Evolutionary conservation across 2,888 invertebrate genomes (phyloP).

Genomic region (Drosophila barbarae): DNA sequence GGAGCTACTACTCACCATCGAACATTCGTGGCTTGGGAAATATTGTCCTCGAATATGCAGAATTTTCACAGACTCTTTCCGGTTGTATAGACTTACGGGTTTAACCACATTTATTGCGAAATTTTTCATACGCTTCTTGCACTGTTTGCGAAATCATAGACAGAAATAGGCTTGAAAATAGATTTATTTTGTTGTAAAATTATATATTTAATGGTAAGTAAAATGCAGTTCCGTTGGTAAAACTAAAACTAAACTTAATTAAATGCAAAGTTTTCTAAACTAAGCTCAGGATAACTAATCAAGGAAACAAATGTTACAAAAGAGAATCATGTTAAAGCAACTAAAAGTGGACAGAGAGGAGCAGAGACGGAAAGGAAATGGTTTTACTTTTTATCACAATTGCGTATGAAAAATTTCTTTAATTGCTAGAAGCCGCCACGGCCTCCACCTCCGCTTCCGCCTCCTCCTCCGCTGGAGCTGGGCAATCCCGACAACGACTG

Average conservation of each 20-base stretch:
- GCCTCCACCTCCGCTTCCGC: slow-evolving; percentile 45
- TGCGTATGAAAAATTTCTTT: slow-evolving; percentile 78
- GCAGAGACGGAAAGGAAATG: slow-evolving; percentile 40
- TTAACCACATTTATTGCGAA: slow-evolving; percentile 23
- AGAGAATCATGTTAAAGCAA: slow-evolving; percentile 44
- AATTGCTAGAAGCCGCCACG: slow-evolving; percentile 77
- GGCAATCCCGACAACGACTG: slow-evolving; percentile 35
- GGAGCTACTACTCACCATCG: slow-evolving; percentile 21
- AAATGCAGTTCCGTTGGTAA: slow-evolving; percentile 54
- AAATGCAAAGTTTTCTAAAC: slow-evolving; percentile 44
- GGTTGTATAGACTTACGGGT: slow-evolving; percentile 8
- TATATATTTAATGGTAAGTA: slow-evolving; percentile 35
- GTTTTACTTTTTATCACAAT: slow-evolving; percentile 78
- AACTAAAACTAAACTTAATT: slow-evolving; percentile 44
- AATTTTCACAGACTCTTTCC: slow-evolving; percentile 42
- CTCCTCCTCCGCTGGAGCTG: slow-evolving; percentile 42
- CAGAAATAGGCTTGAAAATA: slow-evolving; percentile 26
- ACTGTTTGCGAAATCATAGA: slow-evolving; percentile 27
- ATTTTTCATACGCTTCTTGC: slow-evolving; percentile 64
- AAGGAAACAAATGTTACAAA: slow-evolving; percentile 74
- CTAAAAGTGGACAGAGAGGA: slow-evolving; percentile 19
- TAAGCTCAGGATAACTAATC: slow-evolving; percentile 39
- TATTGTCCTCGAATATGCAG: slow-evolving; percentile 56
- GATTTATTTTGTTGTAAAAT: slow-evolving; percentile 58
- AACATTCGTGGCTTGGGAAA: slow-evolving; percentile 39